phyloP scores from a whole-genome alignment of 2,113 vertebrate species.

The Synodontis membranacea region DNA sequence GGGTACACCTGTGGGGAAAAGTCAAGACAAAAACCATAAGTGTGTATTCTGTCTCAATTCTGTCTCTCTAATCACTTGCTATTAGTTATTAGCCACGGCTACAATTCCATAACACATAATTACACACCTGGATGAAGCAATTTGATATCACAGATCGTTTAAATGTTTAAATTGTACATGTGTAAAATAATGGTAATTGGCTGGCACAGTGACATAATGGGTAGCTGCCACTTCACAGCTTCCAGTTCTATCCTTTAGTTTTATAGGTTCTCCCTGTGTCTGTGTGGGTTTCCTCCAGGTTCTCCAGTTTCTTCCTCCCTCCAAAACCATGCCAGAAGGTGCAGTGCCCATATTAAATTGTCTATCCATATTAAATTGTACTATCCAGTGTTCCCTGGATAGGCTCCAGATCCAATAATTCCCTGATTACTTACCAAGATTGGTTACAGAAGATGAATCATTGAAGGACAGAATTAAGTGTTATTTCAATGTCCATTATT shows the following conservation, averaged over 20 bases:
- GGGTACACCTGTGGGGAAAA: slow-evolving; percentile 82
- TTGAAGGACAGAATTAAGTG: background rate
- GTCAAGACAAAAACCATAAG: background rate
- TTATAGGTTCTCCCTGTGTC: background rate
- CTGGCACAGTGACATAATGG: background rate
- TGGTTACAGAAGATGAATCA: background rate
- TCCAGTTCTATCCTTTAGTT: background rate
- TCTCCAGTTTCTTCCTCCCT: background rate
- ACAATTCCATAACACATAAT: background rate
- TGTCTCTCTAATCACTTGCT: background rate
- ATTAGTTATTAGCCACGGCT: background rate
- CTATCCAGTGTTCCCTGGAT: background rate
- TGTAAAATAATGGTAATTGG: background rate
- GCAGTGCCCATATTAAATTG: background rate
- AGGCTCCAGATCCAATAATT: background rate
- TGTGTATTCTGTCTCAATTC: background rate
- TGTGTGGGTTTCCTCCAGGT: background rate
- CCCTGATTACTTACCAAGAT: background rate
- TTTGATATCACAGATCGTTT: background rate
- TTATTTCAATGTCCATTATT: background rate
- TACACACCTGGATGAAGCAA: background rate
- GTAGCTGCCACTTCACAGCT: background rate
- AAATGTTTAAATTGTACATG: background rate
- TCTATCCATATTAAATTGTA: no score
- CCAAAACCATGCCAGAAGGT: background rate